Evolutionary conservation across 2,888 invertebrate genomes (phyloP).

Genomic region (Hemaris fuciformis): DNA sequence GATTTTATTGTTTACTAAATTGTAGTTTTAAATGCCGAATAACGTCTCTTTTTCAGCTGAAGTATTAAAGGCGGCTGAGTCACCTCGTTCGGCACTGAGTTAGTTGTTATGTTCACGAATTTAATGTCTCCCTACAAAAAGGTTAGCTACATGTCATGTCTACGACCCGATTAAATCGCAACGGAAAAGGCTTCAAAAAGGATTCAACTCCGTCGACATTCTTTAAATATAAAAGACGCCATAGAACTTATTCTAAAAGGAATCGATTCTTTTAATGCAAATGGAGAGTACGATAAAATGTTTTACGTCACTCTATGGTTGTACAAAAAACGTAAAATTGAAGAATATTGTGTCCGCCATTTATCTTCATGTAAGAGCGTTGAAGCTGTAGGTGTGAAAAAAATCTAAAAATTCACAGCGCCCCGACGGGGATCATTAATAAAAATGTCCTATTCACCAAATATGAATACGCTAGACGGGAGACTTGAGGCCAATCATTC

Average conservation of each 20-base stretch:
- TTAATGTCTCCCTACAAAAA: not conserved
- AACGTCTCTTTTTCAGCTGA: not conserved
- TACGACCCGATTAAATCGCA: constrained; percentile 9
- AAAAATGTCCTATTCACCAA: constrained; percentile 23
- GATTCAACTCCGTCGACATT: not conserved
- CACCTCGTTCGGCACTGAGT: not conserved
- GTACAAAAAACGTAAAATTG: not conserved
- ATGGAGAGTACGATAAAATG: not conserved
- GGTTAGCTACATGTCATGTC: not conserved
- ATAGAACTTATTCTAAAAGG: not conserved
- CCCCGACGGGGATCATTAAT: constrained; percentile 26
- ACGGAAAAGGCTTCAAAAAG: not conserved
- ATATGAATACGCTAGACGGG: constrained; percentile 25
- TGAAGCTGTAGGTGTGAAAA: not conserved
- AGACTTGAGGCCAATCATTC: constrained; percentile 39
- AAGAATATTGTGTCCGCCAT: not conserved
- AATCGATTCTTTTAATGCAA: constrained; percentile 1
- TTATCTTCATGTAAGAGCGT: not conserved
- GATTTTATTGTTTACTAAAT: not conserved
- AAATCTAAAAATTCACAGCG: constrained; percentile 1
- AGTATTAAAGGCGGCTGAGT: not conserved
- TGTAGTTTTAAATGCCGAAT: not conserved
- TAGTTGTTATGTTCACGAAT: not conserved
- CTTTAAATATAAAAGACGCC: constrained; percentile 1
- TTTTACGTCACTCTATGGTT: not conserved